These are phyloP conservation scores for Aplocera efformata DNA, from an alignment of 2,888 invertebrate species.

Conservation along the genomic window DNA sequence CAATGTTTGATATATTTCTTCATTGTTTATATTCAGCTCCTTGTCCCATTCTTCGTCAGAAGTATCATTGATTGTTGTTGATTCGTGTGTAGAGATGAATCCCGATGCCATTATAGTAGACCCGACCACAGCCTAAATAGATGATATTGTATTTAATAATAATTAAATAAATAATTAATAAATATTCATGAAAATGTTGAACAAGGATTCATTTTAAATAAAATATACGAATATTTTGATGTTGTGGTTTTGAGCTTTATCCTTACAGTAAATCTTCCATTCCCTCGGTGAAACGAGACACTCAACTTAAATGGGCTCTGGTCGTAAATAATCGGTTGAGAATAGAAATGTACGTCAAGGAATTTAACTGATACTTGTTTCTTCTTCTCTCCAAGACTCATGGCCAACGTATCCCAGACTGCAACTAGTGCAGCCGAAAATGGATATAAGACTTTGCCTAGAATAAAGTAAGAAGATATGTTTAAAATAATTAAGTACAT, in stretches of 20 bases:
- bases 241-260: too few relatives aligned
- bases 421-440: conserved; percentile 86
- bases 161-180: too few relatives aligned
- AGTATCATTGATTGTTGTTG: background rate
- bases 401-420: conserved; percentile 86
- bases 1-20: conserved; percentile 43
- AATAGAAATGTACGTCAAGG: conserved; percentile 80
- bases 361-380: conserved; percentile 85
- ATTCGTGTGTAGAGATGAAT: conserved; percentile 16
- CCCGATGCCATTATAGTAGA: conserved; percentile 41
- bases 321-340: conserved; percentile 80
- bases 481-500: background rate
- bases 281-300: conserved; percentile 81
- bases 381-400: conserved; percentile 73
- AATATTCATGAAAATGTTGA: too few relatives aligned
- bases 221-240: too few relatives aligned
- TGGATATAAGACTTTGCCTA: conserved; percentile 85
- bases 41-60: conserved; percentile 11
- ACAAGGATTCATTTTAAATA: too few relatives aligned
- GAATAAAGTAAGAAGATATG: background rate
- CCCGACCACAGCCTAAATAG: conserved; percentile 38
- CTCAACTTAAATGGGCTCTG: conserved; percentile 75
- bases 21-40: conserved; percentile 26
- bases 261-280: conserved; percentile 79
- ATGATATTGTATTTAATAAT: too few relatives aligned